Percentiles rank a stretch among this genome's conserved stretches.
These are phyloP conservation scores for Sciurus vulgaris DNA, from an alignment of 2,797 vertebrate genomes.

Conservation along the genomic window DNA sequence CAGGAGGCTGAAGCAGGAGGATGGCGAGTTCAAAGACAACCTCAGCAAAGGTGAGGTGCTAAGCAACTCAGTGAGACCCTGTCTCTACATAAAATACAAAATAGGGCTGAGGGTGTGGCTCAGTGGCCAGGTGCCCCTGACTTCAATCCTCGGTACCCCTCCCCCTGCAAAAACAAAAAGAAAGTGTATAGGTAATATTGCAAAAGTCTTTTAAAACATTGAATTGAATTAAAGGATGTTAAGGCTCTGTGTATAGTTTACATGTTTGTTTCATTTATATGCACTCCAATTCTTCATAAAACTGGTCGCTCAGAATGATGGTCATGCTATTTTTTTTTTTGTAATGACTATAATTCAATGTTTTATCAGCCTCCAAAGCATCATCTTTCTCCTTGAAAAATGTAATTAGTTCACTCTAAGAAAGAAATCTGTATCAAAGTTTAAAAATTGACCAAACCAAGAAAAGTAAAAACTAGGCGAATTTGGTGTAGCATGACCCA, in stretches of 20 bases:
- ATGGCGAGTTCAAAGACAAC: too few relatives aligned
- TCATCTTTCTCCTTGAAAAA: conserved; percentile 46
- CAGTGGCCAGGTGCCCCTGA: too few relatives aligned
- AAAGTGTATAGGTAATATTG: not conserved
- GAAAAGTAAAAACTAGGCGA: conserved; percentile 32
- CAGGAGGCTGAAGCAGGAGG: too few relatives aligned
- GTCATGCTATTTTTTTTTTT: not conserved
- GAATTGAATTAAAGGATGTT: conserved; percentile 33
- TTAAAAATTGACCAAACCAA: not conserved
- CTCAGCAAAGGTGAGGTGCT: too few relatives aligned
- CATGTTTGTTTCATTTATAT: conserved; percentile 12
- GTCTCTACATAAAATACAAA: too few relatives aligned
- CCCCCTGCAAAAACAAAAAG: too few relatives aligned
- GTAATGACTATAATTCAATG: not conserved
- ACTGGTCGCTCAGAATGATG: not conserved
- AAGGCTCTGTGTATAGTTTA: conserved; percentile 26
- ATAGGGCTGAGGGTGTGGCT: too few relatives aligned
- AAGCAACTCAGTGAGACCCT: too few relatives aligned
- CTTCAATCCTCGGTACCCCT: too few relatives aligned
- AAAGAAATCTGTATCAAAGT: conserved; percentile 48
- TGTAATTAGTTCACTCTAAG: conserved; percentile 2
- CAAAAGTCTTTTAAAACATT: conserved; percentile 23
- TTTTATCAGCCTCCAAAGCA: conserved; percentile 39
- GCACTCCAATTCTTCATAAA: conserved; percentile 6
- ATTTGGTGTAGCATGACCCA: not conserved